Base-by-base conservation (phyloP, 2,113 vertebrate species). In the Ceuthmochares aereus region DNA sequence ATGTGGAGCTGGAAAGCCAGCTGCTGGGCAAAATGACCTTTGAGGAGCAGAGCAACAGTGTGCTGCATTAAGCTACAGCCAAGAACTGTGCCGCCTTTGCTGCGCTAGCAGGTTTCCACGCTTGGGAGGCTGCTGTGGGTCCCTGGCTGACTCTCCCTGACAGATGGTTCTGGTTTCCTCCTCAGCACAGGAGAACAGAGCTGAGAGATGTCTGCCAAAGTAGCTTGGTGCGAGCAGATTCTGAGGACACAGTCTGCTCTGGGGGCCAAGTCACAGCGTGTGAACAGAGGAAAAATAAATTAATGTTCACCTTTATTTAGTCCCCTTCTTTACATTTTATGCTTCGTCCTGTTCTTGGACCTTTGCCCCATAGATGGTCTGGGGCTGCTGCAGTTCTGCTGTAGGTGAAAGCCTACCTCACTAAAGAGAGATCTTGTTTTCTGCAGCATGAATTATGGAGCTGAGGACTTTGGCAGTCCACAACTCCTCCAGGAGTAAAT, bases 1-100 rank as follows among this genome's bases (percentile, higher is more conserved):
- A 98, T 6, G 98, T 99, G 43, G 98, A 99, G 88, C 98, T 99
- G 83, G 99, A 99, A 85, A 98, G 99, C 78, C 98, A 99, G 75
- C 98, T 99, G 90, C 96, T 98, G 78, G 96, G 98, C 68, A 98
- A 98, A 96, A 98, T 98, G 97, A 97, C 97, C 73, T 98, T 98
- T 58, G 98, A 98, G 69, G 98, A 98, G 86, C 98, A 98, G 74
- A 98, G 95, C 80, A 98, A 74, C 87, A 96, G 95, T 3, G 45
- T 96, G 0, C 90, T 98, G 84, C 98, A 97, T 58, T 98, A 75
- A 98, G 79, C 73, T 42, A 4, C 59, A 25, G 84, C 54, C 77
- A 2, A 17, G 63, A 62, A 47, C 52, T 22, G 29, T 56, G 78
- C 93, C n/a, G 5, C 8, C 69, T 52, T 66, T 58, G 49, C 87